These are phyloP conservation scores for Caenorhabditis virilis DNA, from an alignment of 2,888 invertebrate species.

Conservation along the genomic window DNA sequence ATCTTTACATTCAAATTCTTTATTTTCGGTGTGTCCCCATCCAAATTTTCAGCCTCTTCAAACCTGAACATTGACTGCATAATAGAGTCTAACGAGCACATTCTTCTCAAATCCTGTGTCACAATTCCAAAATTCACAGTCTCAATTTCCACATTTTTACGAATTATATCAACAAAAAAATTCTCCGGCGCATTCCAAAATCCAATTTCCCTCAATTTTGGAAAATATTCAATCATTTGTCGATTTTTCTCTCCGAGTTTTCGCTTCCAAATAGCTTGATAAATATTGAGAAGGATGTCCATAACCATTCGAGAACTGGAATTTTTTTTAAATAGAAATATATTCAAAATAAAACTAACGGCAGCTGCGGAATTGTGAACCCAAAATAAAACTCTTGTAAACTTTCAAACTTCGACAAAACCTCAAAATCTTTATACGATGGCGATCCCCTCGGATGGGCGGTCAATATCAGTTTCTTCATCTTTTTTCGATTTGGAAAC, in stretches of 20 bases:
- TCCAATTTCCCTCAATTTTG: slow-evolving; percentile 19
- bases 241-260: slow-evolving; percentile 8
- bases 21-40: slow-evolving; percentile 8
- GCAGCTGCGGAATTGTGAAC: slow-evolving; percentile 21
- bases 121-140: slow-evolving; percentile 33
- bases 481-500: slow-evolving; percentile 15
- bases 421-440: background rate
- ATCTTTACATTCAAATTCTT: slow-evolving; percentile 28
- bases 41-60: slow-evolving; percentile 16
- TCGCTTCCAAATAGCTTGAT: slow-evolving; percentile 40
- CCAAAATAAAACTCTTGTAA: slow-evolving; percentile 29
- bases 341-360: slow-evolving; percentile 17
- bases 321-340: slow-evolving; percentile 5
- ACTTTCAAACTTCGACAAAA: slow-evolving; percentile 26
- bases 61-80: slow-evolving; percentile 42
- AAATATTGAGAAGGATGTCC: slow-evolving; percentile 32
- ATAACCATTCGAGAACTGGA: slow-evolving; percentile 35
- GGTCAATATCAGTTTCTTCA: slow-evolving; percentile 23
- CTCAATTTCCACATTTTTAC: slow-evolving; percentile 6
- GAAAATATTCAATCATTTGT: slow-evolving; percentile 9
- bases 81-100: slow-evolving; percentile 47
- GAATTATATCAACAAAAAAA: slow-evolving; percentile 30
- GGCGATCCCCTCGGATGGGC: slow-evolving; percentile 12
- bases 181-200: slow-evolving; percentile 47
- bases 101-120: slow-evolving; percentile 15